A percentile compares a stretch with the other conserved stretches of the same genome.
These are phyloP conservation scores for Colletes gigas DNA, from an alignment of 1,140 invertebrate genomes.

Conservation along the genomic window DNA sequence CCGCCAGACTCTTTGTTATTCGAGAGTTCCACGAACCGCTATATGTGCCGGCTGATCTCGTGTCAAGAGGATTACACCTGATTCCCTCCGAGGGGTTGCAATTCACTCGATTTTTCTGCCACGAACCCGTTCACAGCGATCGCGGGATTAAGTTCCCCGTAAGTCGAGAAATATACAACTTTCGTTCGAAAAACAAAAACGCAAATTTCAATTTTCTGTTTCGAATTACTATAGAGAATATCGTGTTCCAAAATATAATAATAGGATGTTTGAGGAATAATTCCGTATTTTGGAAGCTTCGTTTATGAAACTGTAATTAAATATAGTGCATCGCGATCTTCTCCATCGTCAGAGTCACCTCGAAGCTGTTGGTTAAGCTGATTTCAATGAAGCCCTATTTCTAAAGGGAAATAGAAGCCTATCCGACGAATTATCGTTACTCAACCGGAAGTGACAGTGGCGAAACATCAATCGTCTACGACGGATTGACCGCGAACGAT, in stretches of 20 bases:
- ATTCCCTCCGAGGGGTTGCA: slow-evolving; percentile 37
- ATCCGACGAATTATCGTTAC: slow-evolving; percentile 1
- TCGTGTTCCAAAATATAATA: too few species aligned
- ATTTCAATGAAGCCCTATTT: not conserved
- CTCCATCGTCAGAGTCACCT: not conserved
- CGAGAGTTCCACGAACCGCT: slow-evolving; percentile 54
- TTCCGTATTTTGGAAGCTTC: too few species aligned
- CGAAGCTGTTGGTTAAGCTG: not conserved
- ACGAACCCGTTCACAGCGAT: not conserved
- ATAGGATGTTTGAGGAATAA: too few species aligned
- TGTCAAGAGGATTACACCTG: slow-evolving; percentile 59
- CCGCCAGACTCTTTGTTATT: slow-evolving; percentile 55
- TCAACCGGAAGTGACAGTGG: slow-evolving; percentile 11
- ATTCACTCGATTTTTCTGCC: slow-evolving; percentile 32
- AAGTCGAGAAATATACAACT: not conserved
- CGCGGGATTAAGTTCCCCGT: not conserved
- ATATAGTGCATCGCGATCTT: not conserved
- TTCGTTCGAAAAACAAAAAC: not conserved
- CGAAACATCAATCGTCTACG: slow-evolving; percentile 7
- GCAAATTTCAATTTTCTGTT: too few species aligned
- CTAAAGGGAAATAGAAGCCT: not conserved
- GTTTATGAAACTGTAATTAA: too few species aligned
- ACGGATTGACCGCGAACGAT: slow-evolving; percentile 6
- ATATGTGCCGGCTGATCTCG: slow-evolving; percentile 54
- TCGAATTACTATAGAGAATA: too few species aligned